A percentile compares a stretch with the other conserved stretches of the same genome.
Evolutionary conservation across 64 coral and sea anemone species (phyloP).

Genomic region (Porites lutea): DNA sequence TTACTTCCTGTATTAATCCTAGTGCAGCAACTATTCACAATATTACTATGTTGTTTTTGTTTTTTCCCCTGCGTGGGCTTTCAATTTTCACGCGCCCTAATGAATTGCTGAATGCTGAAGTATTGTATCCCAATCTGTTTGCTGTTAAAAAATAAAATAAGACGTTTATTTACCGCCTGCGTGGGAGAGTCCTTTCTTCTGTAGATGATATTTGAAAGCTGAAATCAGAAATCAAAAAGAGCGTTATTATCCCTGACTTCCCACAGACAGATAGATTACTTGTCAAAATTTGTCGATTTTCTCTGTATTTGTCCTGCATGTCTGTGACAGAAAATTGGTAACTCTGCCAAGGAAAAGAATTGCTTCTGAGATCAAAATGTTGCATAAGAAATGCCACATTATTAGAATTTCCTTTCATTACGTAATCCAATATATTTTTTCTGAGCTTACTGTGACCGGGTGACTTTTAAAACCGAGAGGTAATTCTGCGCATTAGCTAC

Average conservation of each 20-base stretch:
- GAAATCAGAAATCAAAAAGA: constrained; percentile 5
- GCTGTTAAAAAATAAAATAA: constrained; percentile 23
- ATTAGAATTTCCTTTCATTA: not conserved
- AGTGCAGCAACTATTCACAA: not conserved
- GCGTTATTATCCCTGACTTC: not conserved
- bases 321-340: not conserved
- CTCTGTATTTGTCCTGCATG: not conserved
- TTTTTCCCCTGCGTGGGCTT: not conserved
- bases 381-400: not conserved
- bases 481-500: too few relatives aligned
- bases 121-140: not conserved
- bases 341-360: not conserved
- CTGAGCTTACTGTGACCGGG: too few relatives aligned
- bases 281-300: not conserved
- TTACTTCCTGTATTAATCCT: not conserved
- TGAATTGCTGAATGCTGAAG: not conserved
- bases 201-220: constrained; percentile 96
- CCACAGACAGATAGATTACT: not conserved
- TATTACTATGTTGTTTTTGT: not conserved
- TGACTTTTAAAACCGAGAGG: too few relatives aligned
- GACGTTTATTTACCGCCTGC: constrained; percentile 61
- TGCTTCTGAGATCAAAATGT: not conserved
- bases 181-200: constrained; percentile 92
- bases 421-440: too few relatives aligned
- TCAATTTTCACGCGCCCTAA: not conserved